Evolutionary conservation across 2,797 vertebrate species (phyloP).

Genomic region (Aplochiton taeniatus): DNA sequence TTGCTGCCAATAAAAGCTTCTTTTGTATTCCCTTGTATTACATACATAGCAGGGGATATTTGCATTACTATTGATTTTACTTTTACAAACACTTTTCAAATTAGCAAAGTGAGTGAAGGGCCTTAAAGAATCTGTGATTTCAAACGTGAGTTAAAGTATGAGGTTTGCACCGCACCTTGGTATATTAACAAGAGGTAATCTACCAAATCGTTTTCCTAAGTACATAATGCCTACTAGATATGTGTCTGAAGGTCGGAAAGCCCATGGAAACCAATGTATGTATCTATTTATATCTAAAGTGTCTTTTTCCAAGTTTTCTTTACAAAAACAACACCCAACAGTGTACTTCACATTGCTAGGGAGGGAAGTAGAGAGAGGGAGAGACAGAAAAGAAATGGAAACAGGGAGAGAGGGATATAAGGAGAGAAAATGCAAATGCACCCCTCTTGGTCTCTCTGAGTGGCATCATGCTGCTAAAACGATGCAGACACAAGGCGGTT

Average conservation of each 20-base stretch:
- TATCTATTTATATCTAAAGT: too few relatives aligned
- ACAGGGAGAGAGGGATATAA: too few relatives aligned
- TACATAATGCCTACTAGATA: too few relatives aligned
- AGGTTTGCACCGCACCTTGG: conserved; percentile 34
- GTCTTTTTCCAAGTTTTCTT: neutral
- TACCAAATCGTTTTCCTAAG: too few relatives aligned
- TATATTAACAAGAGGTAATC: conserved; percentile 37
- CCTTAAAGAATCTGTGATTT: conserved; percentile 56
- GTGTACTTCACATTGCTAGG: neutral
- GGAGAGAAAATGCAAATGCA: too few relatives aligned
- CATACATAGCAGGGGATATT: conserved; percentile 35
- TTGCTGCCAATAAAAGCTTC: conserved; percentile 38
- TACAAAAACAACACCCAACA: neutral
- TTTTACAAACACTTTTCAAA: conserved; percentile 52
- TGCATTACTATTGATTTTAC: conserved; percentile 25
- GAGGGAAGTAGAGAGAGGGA: neutral
- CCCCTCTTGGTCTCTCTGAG: neutral
- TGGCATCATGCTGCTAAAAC: neutral
- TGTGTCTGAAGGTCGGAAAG: too few relatives aligned
- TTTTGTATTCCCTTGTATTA: conserved; percentile 37
- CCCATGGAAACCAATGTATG: too few relatives aligned
- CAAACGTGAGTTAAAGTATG: conserved; percentile 54
- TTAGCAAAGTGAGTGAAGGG: conserved; percentile 35
- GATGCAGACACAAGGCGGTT: neutral
- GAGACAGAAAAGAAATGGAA: neutral